Conservation (phyloP, 2,888 invertebrate species). For the Perdita meconis region DNA sequence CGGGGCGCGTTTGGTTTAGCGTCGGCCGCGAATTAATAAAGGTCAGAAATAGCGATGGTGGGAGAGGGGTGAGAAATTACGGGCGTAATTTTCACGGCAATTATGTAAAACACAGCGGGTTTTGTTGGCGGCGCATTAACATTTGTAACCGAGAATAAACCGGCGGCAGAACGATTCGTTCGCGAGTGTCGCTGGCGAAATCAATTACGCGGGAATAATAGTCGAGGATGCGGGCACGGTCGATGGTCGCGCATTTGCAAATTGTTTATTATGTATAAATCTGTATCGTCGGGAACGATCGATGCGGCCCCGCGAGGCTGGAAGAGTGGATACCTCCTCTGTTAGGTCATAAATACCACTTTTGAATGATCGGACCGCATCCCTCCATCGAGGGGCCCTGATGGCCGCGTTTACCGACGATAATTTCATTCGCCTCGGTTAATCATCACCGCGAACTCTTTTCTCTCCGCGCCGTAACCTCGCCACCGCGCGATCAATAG, state of each 20-base stretch:
- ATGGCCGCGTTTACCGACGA: constrained; percentile 27
- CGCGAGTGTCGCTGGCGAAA: constrained; percentile 30
- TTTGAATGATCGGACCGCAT: neutral
- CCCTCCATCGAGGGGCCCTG: constrained; percentile 7
- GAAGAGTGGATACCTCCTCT: neutral
- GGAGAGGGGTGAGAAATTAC: constrained; percentile 39
- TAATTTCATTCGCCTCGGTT: constrained; percentile 32
- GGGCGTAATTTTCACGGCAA: constrained; percentile 56
- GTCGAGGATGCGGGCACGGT: constrained; percentile 36
- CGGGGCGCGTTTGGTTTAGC: constrained; percentile 19
- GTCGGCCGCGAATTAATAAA: constrained; percentile 47
- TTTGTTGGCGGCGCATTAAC: constrained; percentile 23
- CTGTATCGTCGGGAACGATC: constrained; percentile 26
- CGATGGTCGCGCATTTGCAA: constrained; percentile 41
- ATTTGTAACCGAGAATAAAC: constrained; percentile 45
- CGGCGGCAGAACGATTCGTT: constrained; percentile 38
- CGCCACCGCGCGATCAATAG: constrained; percentile 12
- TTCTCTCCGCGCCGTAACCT: neutral
- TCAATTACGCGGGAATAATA: constrained; percentile 56
- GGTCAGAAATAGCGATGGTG: constrained; percentile 53
- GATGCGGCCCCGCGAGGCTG: neutral
- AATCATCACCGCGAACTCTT: constrained; percentile 6
- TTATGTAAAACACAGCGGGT: constrained; percentile 53
- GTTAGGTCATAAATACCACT: constrained; percentile 24
- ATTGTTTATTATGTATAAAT: constrained; percentile 59